Evolutionary conservation across 1,140 invertebrate genomes (phyloP).

Genomic region (Drosophila virilis): DNA sequence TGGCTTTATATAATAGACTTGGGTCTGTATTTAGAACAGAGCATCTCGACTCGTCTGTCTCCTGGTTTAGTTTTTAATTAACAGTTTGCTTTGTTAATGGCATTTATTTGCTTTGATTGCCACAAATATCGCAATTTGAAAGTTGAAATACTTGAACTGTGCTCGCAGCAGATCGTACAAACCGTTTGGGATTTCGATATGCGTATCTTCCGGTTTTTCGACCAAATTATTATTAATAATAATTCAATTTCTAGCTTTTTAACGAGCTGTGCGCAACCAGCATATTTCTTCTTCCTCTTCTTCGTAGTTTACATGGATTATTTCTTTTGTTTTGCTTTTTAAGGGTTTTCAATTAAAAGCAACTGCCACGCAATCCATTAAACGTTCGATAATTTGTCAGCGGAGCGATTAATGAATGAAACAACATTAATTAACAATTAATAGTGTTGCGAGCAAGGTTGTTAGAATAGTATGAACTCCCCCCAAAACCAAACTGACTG

Average conservation of each 20-base stretch:
- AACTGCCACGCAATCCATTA: conserved; percentile 42
- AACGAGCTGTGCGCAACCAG: conserved; percentile 69
- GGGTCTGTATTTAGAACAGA: conserved; percentile 10
- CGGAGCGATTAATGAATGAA: conserved; percentile 52
- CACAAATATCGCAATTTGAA: conserved; percentile 54
- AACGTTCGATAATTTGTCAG: conserved; percentile 80
- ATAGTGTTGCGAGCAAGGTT: conserved; percentile 63
- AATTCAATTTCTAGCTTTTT: conserved; percentile 69
- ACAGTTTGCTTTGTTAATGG: conserved; percentile 47
- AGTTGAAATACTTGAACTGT: conserved; percentile 78
- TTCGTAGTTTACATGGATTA: neutral
- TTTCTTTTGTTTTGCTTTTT: conserved; percentile 20
- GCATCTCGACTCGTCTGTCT: conserved; percentile 26
- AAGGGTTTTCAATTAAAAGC: conserved; percentile 48
- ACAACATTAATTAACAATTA: conserved; percentile 77
- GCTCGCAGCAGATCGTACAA: conserved; percentile 49
- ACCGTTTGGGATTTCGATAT: conserved; percentile 20
- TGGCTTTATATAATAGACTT: neutral
- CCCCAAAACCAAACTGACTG: conserved; percentile 12
- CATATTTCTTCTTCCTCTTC: conserved; percentile 41
- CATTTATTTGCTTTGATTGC: conserved; percentile 54
- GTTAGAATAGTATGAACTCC: conserved; percentile 28
- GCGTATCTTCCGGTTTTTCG: conserved; percentile 68
- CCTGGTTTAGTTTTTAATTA: conserved; percentile 25
- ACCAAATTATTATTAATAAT: conserved; percentile 39